These are phyloP conservation scores for Leucophora obtusa DNA, from an alignment of 2,888 invertebrate genomes.

Conservation along the genomic window DNA sequence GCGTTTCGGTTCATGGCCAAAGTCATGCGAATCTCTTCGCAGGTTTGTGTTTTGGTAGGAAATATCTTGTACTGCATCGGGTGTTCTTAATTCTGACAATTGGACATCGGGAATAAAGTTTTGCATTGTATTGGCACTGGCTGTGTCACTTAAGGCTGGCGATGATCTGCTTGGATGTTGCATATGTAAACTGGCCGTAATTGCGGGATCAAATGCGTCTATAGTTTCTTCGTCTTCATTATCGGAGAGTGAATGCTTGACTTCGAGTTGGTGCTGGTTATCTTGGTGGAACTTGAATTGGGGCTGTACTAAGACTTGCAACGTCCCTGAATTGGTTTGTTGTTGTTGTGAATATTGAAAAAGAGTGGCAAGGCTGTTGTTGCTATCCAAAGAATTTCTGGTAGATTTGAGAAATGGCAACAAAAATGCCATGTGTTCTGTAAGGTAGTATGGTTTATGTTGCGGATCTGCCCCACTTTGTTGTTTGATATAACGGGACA, in stretches of 20 bases:
- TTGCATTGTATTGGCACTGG: conserved; percentile 75
- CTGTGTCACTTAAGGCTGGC: conserved; percentile 74
- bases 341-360: conserved; percentile 71
- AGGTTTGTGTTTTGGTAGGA: conserved; percentile 62
- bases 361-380: conserved; percentile 68
- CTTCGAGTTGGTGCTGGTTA: conserved; percentile 66
- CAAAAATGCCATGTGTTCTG: conserved; percentile 78
- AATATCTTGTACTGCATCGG: conserved; percentile 61
- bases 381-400: conserved; percentile 73
- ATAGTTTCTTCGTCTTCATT: conserved; percentile 77
- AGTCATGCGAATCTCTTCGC: conserved; percentile 59
- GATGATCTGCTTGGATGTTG: conserved; percentile 63
- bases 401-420: conserved; percentile 78
- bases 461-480: conserved; percentile 77
- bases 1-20: conserved; percentile 69
- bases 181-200: conserved; percentile 68
- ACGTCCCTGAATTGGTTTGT: conserved; percentile 39
- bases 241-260: conserved; percentile 75
- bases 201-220: conserved; percentile 74
- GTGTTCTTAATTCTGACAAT: conserved; percentile 69
- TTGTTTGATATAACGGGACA: conserved; percentile 78
- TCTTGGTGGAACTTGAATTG: conserved; percentile 55
- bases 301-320: conserved; percentile 47
- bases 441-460: conserved; percentile 79
- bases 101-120: conserved; percentile 76